Base-by-base conservation (phyloP, 2,797 vertebrate genomes). In the Anisognathus igniventris region DNA sequence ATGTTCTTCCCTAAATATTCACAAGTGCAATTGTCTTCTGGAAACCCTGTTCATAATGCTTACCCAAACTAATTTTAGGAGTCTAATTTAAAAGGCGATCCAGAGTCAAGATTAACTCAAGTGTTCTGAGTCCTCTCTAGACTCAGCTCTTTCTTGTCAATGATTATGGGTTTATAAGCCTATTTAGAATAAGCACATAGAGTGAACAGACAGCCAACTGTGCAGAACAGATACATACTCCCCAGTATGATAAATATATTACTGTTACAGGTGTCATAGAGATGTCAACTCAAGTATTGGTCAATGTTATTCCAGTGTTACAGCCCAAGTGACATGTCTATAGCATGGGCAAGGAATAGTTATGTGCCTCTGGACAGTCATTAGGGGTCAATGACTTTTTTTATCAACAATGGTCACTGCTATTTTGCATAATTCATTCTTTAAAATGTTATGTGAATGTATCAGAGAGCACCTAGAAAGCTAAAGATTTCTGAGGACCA, bases 1-100 rank as follows among this genome's bases (percentile, higher is more conserved):
- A 72, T 71, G 51, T 39, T 86, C 60, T 87, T 91, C 22, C n/a
- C 24, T 81, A 79, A 88, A 86, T 44, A 54, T 66, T 78, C 51
- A 6, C 2, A 5, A 65, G 14, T 44, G 28, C 25, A 75, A 18
- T 37, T 65, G 22, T 68, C 58, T 78, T 87, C 40, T 62, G 42
- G 35, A 90, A 89, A 71, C 56, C 16, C 33, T 73, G 6, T 30
- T 85, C 75, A 70, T 37, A 70, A 25, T 33, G 11, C 51, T 95
- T 80, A 67, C 37, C 30, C 21, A 71, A 90, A 60, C 2, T 83
- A 74, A 74, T 83, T 96, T 86, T 64, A 64, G 25, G n/a, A 56
- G 30, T 67, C 25, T 67, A 53, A 61, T 91, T 91, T 72, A 75
- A 39, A 4, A 74, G 14, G 20, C 61, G 35, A 37, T 65, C 53